Conservation (phyloP, 2,797 vertebrate genomes). For the Anas bahamensis region DNA sequence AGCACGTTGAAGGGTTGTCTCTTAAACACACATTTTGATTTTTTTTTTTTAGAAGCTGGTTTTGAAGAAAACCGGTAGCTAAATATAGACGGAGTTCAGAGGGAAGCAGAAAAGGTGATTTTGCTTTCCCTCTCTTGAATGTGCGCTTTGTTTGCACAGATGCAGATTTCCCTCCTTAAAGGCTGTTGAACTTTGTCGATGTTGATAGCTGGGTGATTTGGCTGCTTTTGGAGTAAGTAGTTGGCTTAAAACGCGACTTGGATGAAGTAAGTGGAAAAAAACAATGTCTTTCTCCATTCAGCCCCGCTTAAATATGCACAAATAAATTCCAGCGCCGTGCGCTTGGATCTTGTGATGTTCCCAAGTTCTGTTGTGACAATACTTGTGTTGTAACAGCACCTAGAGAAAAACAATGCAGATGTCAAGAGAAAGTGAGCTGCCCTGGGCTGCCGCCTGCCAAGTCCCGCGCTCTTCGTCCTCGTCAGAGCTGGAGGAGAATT, state of each 20-base stretch:
- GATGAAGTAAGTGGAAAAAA: slow-evolving; percentile 51
- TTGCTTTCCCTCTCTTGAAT: neutral
- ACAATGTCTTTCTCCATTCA: slow-evolving; percentile 17
- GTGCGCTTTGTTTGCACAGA: neutral
- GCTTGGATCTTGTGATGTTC: slow-evolving; percentile 20
- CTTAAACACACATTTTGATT: neutral
- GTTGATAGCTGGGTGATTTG: neutral
- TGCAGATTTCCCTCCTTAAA: neutral
- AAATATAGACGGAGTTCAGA: neutral
- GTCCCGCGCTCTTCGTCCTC: neutral
- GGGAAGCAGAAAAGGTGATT: neutral
- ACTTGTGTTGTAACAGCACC: slow-evolving; percentile 25
- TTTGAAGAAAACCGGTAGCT: neutral
- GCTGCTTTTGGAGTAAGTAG: slow-evolving; percentile 1
- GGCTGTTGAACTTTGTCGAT: neutral
- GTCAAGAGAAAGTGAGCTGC: neutral
- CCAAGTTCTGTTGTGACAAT: slow-evolving; percentile 26
- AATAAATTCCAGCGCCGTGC: neutral
- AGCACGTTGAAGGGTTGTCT: neutral
- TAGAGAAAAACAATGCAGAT: neutral
- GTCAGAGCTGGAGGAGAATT: neutral
- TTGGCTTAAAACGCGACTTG: slow-evolving; percentile 33
- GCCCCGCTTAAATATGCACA: neutral
- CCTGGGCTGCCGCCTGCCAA: neutral
- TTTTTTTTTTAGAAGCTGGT: neutral